phyloP scores from a whole-genome alignment of 1,140 invertebrate species.

The Eumaeus atala region DNA sequence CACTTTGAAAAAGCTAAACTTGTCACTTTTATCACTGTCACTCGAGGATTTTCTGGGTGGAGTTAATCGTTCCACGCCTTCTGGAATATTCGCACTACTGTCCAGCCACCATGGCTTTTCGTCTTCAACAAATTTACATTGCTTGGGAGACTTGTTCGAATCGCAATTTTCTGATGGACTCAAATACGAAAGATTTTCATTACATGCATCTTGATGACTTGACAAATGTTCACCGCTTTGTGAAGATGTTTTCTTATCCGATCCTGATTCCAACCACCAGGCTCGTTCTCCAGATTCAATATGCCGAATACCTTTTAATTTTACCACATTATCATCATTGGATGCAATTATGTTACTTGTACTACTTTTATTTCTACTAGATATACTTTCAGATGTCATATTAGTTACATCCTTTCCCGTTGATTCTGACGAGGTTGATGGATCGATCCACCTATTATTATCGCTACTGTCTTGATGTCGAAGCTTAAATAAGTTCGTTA shows the following conservation, averaged over 20 bases:
- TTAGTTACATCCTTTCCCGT: constrained; percentile 51
- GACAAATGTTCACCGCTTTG: constrained; percentile 68
- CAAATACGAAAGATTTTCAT: constrained; percentile 31
- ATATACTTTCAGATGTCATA: constrained; percentile 52
- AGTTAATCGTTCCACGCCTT: constrained; percentile 72
- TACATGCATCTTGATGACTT: constrained; percentile 76
- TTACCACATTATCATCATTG: constrained; percentile 61
- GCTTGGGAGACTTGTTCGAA: constrained; percentile 40
- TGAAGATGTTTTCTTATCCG: constrained; percentile 33
- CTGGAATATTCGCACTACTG: constrained; percentile 74
- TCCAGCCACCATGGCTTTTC: constrained; percentile 80
- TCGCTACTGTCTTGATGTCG: constrained; percentile 72
- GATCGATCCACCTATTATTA: constrained; percentile 57
- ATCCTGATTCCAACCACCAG: constrained; percentile 75
- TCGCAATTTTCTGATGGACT: constrained; percentile 37
- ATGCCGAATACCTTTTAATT: constrained; percentile 65
- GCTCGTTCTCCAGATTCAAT: constrained; percentile 74
- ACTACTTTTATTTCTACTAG: constrained; percentile 43
- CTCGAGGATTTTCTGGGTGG: constrained; percentile 65
- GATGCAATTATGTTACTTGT: constrained; percentile 52
- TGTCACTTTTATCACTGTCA: constrained; percentile 68
- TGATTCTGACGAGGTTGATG: constrained; percentile 42
- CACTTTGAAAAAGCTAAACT: constrained; percentile 69
- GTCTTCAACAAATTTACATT: constrained; percentile 70
- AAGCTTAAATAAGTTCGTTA: constrained; percentile 80